Base-by-base conservation (phyloP, 2,113 vertebrate genomes). In the Cyanoderma ruficeps region DNA sequence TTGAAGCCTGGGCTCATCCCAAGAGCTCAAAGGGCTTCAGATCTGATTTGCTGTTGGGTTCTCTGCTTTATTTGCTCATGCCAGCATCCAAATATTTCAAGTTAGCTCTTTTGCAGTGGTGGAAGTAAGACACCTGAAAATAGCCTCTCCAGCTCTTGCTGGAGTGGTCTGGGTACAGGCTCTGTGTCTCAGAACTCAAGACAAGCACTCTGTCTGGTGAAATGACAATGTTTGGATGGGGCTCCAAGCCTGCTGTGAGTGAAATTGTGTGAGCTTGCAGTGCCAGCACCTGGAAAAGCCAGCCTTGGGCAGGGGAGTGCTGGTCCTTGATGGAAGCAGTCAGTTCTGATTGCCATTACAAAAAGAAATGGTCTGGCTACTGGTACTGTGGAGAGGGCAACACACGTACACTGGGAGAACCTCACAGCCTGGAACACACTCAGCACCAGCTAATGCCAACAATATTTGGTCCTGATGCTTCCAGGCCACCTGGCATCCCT, bases 391-490 rank as follows among this genome's bases (percentile, higher is more conserved):
- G 64, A 42, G 47, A 81, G 52, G n/a, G 16, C 28, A 75, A 10
- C 3, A 3, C 52, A 15, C 0, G 0, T 16, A 10, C 27, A 21
- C 19, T 6, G n/a, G 42, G 42, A 86, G 72, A 49, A 63, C 23
- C 46, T 69, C 6, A 6, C 35, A 49, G 64, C 59, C 44, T 60
- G 49, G 44, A 72, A 49, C 30, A 39, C 42, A 7, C 30, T 33
- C 56, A 82, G 46, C 70, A 85, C 39, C 61, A 67, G 7, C 12
- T 44, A 35, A 61, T 24, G 39, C 35, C 52, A 89, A 12, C 39
- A 50, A 13, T 35, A 33, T 25, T 60, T 72, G 52, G 64, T 42
- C 12, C 20, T 63, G 68, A 30, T 42, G 42, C 47, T 84, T 35
- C 42, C 64, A 94, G 76, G 24, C 31, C 59, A 74, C 8, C 53